A percentile compares a stretch with the other conserved stretches of the same genome.
phyloP scores from a whole-genome alignment of 1,140 invertebrate species.

The Ceratosolen fusciceps region DNA sequence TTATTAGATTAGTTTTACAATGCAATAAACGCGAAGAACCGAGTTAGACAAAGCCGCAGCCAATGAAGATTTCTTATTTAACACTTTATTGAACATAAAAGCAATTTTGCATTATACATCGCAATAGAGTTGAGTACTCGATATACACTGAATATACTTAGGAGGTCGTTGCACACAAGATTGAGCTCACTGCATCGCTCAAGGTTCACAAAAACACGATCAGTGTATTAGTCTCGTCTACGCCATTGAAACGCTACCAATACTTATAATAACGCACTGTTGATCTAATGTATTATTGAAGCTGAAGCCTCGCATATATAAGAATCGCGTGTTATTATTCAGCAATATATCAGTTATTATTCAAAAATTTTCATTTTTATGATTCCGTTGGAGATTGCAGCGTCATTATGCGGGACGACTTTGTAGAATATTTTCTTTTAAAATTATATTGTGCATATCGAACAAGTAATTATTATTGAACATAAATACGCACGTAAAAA shows the following conservation, averaged over 20 bases:
- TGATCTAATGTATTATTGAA: neutral
- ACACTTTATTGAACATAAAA: constrained; percentile 35
- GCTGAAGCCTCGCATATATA: neutral
- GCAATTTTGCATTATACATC: constrained; percentile 21
- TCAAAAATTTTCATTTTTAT: neutral
- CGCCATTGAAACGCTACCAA: constrained; percentile 19
- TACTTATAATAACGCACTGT: constrained; percentile 24
- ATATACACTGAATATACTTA: constrained; percentile 24
- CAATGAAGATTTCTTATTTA: constrained; percentile 33
- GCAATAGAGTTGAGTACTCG: constrained; percentile 11
- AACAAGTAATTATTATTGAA: neutral
- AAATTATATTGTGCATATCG: neutral
- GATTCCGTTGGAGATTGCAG: neutral
- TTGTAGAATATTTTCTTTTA: neutral
- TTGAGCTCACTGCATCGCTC: constrained; percentile 32
- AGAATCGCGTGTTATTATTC: neutral
- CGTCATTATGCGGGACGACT: neutral
- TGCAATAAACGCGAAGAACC: neutral
- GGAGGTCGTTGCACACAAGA: constrained; percentile 16
- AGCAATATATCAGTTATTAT: neutral
- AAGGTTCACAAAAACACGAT: constrained; percentile 45
- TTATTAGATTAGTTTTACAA: constrained; percentile 20
- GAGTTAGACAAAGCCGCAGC: neutral
- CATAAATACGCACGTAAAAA: no score
- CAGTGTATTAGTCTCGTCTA: constrained; percentile 32